phyloP scores from a whole-genome alignment of 1,140 invertebrate genomes.

The Trichoplusia ni region DNA sequence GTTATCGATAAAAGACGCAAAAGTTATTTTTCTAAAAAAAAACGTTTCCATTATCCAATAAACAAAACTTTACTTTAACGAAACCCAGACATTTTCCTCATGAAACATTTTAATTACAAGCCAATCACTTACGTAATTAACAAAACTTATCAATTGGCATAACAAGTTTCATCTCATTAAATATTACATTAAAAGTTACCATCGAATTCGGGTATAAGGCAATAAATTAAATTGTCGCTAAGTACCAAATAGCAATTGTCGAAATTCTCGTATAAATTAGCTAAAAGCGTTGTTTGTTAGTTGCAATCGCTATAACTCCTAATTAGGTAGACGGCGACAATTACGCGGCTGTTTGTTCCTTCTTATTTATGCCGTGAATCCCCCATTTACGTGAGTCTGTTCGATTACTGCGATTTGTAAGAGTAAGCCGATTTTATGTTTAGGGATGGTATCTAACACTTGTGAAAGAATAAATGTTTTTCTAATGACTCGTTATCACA shows the following conservation, averaged over 20 bases:
- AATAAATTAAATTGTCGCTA: constrained; percentile 28
- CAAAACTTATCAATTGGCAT: neutral
- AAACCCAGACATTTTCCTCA: too few relatives aligned
- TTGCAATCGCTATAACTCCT: constrained; percentile 54
- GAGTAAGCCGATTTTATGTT: too few relatives aligned
- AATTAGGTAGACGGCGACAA: constrained; percentile 58
- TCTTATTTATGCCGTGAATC: constrained; percentile 19
- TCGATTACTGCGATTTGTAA: neutral
- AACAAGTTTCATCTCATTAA: constrained; percentile 36
- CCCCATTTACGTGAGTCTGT: neutral
- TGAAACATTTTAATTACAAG: neutral
- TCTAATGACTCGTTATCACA: too few relatives aligned
- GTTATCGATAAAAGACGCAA: too few relatives aligned
- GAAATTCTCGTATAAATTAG: constrained; percentile 55
- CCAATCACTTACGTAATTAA: neutral
- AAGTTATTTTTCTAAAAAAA: too few relatives aligned
- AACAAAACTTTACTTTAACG: too few relatives aligned
- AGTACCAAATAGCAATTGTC: constrained; percentile 37
- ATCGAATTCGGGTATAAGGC: constrained; percentile 1
- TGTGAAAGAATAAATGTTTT: too few relatives aligned
- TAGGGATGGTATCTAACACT: too few relatives aligned
- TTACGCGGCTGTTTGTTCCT: constrained; percentile 48
- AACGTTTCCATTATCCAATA: too few relatives aligned
- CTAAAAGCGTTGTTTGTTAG: constrained; percentile 57
- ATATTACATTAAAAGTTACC: constrained; percentile 19